Base-by-base conservation (phyloP, 2,888 invertebrate species). In the Chouioia cunea region DNA sequence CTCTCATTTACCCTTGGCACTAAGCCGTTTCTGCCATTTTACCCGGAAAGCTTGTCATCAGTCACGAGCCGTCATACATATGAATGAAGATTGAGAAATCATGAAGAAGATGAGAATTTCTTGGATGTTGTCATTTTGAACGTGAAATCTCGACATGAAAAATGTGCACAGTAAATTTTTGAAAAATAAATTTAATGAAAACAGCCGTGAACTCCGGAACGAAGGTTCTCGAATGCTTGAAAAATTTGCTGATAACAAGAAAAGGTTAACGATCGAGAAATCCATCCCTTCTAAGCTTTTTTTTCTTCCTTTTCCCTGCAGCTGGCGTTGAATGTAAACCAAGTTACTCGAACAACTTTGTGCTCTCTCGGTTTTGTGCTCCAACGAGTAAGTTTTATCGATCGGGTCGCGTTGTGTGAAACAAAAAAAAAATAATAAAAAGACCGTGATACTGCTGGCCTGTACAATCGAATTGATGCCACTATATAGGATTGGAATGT, bases 201-300 rank as follows among this genome's bases (percentile, higher is more conserved):
- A 36, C 36, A 36, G 36, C 12, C 10, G 12, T 36, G 36, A 36
- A 12, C 36, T 36, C 6, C 36, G 36, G 6, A 36, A 36, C 36
- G 36, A 36, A 36, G 36, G 10, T 36, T 36, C 36, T 36, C 36
- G 36, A 6, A 1, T 6, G 36, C 12, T 36, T 36, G 36, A 36
- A 36, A 36, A 36, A 36, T 36, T 36, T 12, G 36, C 36, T 12
- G 36, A 36, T 36, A 36, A 36, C 36, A 12, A 53, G 48, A 62
- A 63, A 63, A 63, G 69, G 69, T 69, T 63, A 58, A 69, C 63
- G 69, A 63, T 63, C 69, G 46, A 69, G 63, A 69, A 69, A 69
- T 69, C 56, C 63, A 63, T 63, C 69, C 57, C 63, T 47, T 20
- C 10, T 57, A n/a, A n/a, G n/a, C 44, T 1, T 52, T 12, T 23